Conservation (phyloP, 2,888 invertebrate genomes). For the Eilema depressum region DNA sequence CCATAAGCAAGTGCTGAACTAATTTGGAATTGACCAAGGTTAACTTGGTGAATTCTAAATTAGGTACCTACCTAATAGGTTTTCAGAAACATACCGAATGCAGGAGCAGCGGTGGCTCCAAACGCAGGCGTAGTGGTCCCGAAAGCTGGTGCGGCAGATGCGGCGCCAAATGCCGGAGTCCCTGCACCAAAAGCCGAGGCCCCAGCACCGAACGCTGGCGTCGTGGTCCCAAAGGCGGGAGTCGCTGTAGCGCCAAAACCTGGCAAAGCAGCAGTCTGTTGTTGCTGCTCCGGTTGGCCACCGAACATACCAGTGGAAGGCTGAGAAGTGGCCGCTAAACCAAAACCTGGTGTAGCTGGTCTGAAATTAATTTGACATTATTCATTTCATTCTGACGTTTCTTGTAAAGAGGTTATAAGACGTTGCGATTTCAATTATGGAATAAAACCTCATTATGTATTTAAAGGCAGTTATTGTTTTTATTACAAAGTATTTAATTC, state of each 20-base stretch:
- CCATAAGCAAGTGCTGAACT: no score
- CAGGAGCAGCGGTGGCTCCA: conserved; percentile 53
- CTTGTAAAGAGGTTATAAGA: conserved; percentile 5
- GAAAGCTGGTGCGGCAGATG: conserved; percentile 52
- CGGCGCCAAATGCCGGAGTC: conserved; percentile 66
- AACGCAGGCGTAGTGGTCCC: conserved; percentile 56
- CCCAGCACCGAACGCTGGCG: conserved; percentile 57
- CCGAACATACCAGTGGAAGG: conserved; percentile 74
- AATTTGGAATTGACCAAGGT: no score
- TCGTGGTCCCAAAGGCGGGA: conserved; percentile 57
- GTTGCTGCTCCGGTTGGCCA: conserved; percentile 54
- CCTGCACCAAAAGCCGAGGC: conserved; percentile 58
- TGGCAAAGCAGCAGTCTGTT: conserved; percentile 25
- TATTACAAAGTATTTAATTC: conserved; percentile 13
- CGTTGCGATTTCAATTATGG: background rate
- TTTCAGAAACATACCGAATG: conserved; percentile 44
- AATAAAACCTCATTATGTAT: conserved; percentile 4
- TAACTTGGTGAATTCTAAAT: no score
- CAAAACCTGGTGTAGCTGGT: conserved; percentile 75
- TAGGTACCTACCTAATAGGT: no score
- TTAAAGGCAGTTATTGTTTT: background rate
- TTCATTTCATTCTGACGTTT: conserved; percentile 18
- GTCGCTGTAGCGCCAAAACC: conserved; percentile 52
- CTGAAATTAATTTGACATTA: conserved; percentile 51
- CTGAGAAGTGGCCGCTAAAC: conserved; percentile 67